These are phyloP conservation scores for Drosophila kurseongensis DNA, from an alignment of 1,140 invertebrate species.

Conservation along the genomic window DNA sequence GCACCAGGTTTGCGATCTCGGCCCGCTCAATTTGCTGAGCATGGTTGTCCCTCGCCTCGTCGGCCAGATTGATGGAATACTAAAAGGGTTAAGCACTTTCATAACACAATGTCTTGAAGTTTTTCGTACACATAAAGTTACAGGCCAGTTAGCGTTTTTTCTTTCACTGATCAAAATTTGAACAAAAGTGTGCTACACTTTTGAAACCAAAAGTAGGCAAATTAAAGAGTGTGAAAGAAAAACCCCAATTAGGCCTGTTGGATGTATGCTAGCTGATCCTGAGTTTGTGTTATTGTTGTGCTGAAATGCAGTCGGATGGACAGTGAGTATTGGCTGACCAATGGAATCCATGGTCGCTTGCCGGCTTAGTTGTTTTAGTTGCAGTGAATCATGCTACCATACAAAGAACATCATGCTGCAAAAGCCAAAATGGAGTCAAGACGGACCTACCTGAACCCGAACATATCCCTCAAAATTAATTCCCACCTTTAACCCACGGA, in stretches of 20 bases:
- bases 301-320: conserved; percentile 34
- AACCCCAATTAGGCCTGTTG: neutral
- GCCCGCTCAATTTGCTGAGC: conserved; percentile 96
- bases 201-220: neutral
- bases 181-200: too few relatives aligned
- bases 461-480: neutral
- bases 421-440: conserved; percentile 35
- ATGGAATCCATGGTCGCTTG: conserved; percentile 16
- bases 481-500: neutral
- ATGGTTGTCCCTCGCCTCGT: conserved; percentile 94
- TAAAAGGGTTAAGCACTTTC: conserved; percentile 81
- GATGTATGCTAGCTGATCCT: conserved; percentile 21
- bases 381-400: conserved; percentile 44
- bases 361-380: conserved; percentile 39
- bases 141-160: neutral
- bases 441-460: conserved; percentile 37
- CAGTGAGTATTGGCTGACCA: conserved; percentile 3
- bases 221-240: neutral
- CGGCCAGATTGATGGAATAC: conserved; percentile 92
- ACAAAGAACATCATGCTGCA: conserved; percentile 45
- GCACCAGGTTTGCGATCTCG: conserved; percentile 97
- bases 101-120: neutral
- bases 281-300: conserved; percentile 37
- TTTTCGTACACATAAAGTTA: neutral
- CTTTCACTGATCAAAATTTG: neutral